Evolutionary conservation across 2,888 invertebrate species (phyloP), one percentile per base, ranked within the genome.

Genomic region (Alloplasta piceator): DNA sequence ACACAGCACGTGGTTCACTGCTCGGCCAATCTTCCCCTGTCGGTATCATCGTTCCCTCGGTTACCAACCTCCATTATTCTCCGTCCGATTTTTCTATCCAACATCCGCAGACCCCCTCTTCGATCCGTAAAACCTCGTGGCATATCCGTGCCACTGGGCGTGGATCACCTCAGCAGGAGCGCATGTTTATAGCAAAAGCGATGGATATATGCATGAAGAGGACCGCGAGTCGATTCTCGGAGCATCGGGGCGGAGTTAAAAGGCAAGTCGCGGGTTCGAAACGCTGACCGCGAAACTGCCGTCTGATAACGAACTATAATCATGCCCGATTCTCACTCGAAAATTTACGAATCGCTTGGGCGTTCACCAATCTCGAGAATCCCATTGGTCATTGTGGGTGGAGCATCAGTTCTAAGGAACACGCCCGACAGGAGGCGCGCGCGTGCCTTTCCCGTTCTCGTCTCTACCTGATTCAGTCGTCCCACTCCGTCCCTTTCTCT

Each of bases 101-200:
- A 3, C 5, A 52, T 48, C 48, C 52, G 14, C 14, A 26, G 26
- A n/a, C 14, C 52, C 52, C 52, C 14, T 58, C 41, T 48, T 43
- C 41, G 38, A 12, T 46, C 12, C 94, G 6, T 7, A 46, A 55
- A 12, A 82, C 82, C 82, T 60, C 82, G 93, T 95, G 95, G 78
- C 71, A 60, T 86, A 70, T 73, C 63, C 94, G 94, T 91, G 93
- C 90, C 50, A 43, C 78, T 70, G 89, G 89, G 68, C 94, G 89
- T 92, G 93, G 48, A 80, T n/a, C 6, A 14, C 43, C 38, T 43
- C 16, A 26, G 26, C 26, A 58, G 14, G 26, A 50, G 7, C 7
- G 56, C 61, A 46, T 82, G 81, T 82, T 82, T 78, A 82, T n/a
- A n/a, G n/a, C 81, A 78, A 82, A 71, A 67, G 61, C n/a, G 60